phyloP scores from a whole-genome alignment of 30 jellyfish, hydroid and myxozoan species.

The Chrysaora quinquecirrha region DNA sequence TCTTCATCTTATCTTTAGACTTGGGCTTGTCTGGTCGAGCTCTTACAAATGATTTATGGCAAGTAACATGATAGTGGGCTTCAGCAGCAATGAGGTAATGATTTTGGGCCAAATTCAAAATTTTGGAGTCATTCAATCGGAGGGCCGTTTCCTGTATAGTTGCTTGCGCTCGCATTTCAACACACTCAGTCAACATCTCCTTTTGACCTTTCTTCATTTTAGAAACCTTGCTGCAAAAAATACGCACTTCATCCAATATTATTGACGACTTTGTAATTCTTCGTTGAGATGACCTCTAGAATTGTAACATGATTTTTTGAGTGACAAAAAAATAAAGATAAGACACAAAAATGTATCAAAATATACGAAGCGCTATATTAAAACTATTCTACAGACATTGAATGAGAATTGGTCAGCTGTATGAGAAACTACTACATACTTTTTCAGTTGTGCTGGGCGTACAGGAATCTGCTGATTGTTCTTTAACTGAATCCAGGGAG shows the following conservation, averaged over 20 bases:
- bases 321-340: too few species aligned
- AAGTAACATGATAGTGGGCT: not conserved
- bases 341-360: too few species aligned
- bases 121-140: not conserved
- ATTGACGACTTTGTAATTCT: slow-evolving; percentile 7
- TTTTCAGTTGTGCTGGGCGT: slow-evolving; percentile 5
- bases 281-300: slow-evolving; percentile 7
- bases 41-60: not conserved
- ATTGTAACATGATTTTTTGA: too few species aligned
- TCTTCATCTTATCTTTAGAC: slow-evolving; percentile 4
- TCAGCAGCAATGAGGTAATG: not conserved
- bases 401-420: too few species aligned
- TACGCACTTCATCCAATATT: not conserved
- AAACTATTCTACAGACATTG: too few species aligned
- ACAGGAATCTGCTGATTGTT: slow-evolving; percentile 14
- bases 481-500: slow-evolving; percentile 4
- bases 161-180: not conserved
- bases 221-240: slow-evolving; percentile 10
- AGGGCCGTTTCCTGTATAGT: not conserved
- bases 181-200: not conserved
- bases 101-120: not conserved
- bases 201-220: not conserved
- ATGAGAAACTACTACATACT: not conserved
- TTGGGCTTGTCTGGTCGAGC: not conserved
- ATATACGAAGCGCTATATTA: too few species aligned